Base-by-base conservation (phyloP, 2,113 vertebrate genomes). In the Ardeotis arabs region DNA sequence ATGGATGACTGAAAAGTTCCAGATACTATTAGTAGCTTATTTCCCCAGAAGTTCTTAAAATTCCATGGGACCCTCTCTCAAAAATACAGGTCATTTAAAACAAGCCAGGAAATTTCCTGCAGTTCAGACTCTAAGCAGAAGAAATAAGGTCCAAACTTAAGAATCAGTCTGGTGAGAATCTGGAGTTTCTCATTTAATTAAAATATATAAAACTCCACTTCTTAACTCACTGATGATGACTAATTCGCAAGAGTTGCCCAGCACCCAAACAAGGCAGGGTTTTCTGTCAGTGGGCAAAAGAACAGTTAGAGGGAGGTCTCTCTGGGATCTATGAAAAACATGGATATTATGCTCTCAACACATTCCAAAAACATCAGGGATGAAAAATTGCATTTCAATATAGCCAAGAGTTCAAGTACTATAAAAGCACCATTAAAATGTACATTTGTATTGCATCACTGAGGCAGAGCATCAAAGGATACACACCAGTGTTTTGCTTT, bases 391-490 rank as follows among this genome's bases (percentile, higher is more conserved):
- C 60, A 50, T 76, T 92, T 93, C 77, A 82, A 28, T 89, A 69
- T 29, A 91, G 66, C 50, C 84, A 92, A 79, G 77, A 91, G 69
- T 94, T 89, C 80, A 93, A 92, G 58, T 62, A 58, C 84, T 58
- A 41, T 79, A 91, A 87, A 96, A 92, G 60, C 53, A 73, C 44
- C 62, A 84, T 87, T 95, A 93, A 95, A 96, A 92, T 7, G 28
- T 76, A 58, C 73, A 77, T 90, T 94, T 88, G 37, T 84, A 76
- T 85, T 80, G 92, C 90, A 91, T 90, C 90, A 94, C 80, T 87
- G 92, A 78, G 88, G 92, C 88, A 93, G 35, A 94, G 69, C 64
- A 93, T 94, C 90, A 94, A 92, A 96, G 93, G 59, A 95, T 74
- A 81, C 44, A 90, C 22, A 6, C 49, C 19, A n/a, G 64, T 73